phyloP scores from a whole-genome alignment of 2,797 vertebrate genomes.

The Chloroceryle amazona region DNA sequence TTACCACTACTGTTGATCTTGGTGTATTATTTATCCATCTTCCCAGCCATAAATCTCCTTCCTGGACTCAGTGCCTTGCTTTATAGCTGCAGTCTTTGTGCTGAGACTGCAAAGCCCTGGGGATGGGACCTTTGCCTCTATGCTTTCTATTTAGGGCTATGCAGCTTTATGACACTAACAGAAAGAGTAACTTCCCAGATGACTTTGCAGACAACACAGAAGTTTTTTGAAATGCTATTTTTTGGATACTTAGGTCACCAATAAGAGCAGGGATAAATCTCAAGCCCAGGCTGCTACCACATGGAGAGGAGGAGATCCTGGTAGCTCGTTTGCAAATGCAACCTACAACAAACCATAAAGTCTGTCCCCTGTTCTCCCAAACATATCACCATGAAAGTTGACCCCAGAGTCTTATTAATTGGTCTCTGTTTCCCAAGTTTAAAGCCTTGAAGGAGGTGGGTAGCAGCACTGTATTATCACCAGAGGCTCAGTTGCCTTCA shows the following conservation, averaged over 20 bases:
- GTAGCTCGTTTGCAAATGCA: neutral
- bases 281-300: neutral
- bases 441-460: neutral
- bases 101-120: conserved; percentile 27
- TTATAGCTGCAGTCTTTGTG: neutral
- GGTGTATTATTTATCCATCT: conserved; percentile 36
- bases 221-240: neutral
- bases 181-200: conserved; percentile 48
- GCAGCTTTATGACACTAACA: conserved; percentile 14
- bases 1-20: conserved; percentile 47
- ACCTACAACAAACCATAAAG: neutral
- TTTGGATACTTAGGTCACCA: neutral
- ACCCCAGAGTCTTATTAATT: neutral
- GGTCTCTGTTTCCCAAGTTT: neutral
- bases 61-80: neutral
- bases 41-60: conserved; percentile 40
- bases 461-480: neutral
- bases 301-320: neutral
- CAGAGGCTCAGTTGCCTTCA: neutral
- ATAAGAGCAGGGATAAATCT: conserved; percentile 21
- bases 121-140: conserved; percentile 20
- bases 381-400: neutral
- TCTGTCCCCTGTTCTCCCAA: neutral
- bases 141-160: conserved; percentile 49
- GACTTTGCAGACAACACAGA: neutral